Evolutionary conservation across 2,888 invertebrate species (phyloP).

Genomic region (Rotaria sp.): DNA sequence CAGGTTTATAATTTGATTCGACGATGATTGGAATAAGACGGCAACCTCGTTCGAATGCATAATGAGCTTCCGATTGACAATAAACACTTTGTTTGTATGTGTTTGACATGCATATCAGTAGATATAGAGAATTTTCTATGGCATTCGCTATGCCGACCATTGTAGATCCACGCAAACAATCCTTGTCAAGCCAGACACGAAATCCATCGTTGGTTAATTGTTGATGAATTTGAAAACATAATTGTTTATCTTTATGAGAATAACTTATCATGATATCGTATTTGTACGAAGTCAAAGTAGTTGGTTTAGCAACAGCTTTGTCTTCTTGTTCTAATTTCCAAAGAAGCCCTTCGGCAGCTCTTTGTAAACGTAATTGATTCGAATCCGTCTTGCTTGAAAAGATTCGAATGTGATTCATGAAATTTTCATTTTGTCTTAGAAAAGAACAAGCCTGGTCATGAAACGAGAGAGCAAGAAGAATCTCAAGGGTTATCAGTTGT

Average conservation of each 20-base stretch:
- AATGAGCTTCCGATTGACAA: slow-evolving; percentile 29
- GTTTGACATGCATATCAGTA: slow-evolving; percentile 25
- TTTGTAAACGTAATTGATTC: neutral
- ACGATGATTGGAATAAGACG: neutral
- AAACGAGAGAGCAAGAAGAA: neutral
- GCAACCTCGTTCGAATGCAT: slow-evolving; percentile 10
- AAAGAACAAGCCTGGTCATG: neutral
- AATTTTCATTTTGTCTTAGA: neutral
- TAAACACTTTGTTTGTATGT: slow-evolving; percentile 30
- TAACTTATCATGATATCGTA: slow-evolving; percentile 29
- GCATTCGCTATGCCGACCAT: slow-evolving; percentile 13
- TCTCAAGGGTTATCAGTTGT: neutral
- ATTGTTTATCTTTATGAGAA: neutral
- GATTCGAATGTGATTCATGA: neutral
- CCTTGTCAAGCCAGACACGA: slow-evolving; percentile 4
- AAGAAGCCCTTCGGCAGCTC: neutral
- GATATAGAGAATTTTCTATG: neutral
- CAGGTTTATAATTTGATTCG: slow-evolving; percentile 4
- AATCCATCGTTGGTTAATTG: neutral
- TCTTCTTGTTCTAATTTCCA: slow-evolving; percentile 22
- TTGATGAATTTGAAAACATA: slow-evolving; percentile 28
- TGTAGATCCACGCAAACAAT: neutral
- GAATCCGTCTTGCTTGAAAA: neutral
- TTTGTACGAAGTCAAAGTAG: neutral
- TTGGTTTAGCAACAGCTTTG: neutral